A percentile compares a stretch with the other conserved stretches of the same genome.
phyloP scores from a whole-genome alignment of 1,140 invertebrate genomes.

The Triops cancriformis region DNA sequence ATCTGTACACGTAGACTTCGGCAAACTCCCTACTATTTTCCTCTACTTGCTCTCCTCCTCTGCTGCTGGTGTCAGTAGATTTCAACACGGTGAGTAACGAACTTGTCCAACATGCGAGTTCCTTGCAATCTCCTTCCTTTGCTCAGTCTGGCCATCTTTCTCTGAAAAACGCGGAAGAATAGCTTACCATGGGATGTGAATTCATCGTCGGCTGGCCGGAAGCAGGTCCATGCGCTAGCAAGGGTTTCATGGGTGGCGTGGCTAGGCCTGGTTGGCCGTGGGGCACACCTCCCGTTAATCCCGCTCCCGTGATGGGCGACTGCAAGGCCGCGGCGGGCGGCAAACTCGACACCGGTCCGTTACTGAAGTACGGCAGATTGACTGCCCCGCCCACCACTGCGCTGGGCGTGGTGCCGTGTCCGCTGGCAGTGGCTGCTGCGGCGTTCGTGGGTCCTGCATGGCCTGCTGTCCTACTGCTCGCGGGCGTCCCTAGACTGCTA shows the following conservation, averaged over 20 bases:
- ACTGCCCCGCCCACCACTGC: conserved; percentile 37
- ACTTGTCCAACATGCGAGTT: too few relatives aligned
- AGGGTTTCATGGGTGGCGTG: conserved; percentile 10
- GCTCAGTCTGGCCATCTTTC: not conserved
- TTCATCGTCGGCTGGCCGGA: not conserved
- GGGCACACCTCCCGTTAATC: not conserved
- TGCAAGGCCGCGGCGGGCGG: not conserved
- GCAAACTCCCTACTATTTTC: too few relatives aligned
- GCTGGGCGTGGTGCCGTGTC: conserved; percentile 47
- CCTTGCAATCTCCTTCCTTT: too few relatives aligned
- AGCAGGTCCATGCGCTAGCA: not conserved
- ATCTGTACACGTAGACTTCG: too few relatives aligned
- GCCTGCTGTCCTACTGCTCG: not conserved
- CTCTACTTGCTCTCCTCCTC: too few relatives aligned
- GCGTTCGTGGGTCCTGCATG: not conserved
- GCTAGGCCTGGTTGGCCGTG: not conserved
- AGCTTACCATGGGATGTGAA: not conserved
- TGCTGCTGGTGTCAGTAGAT: too few relatives aligned
- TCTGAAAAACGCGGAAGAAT: not conserved
- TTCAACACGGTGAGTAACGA: too few relatives aligned
- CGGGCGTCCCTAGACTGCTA: not conserved
- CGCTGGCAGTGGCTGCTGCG: not conserved
- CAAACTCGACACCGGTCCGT: not conserved
- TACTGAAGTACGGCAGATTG: conserved; percentile 30
- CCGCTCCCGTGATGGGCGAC: conserved; percentile 14